phyloP scores from a whole-genome alignment of 1,140 invertebrate genomes.

The Aphis gossypii region DNA sequence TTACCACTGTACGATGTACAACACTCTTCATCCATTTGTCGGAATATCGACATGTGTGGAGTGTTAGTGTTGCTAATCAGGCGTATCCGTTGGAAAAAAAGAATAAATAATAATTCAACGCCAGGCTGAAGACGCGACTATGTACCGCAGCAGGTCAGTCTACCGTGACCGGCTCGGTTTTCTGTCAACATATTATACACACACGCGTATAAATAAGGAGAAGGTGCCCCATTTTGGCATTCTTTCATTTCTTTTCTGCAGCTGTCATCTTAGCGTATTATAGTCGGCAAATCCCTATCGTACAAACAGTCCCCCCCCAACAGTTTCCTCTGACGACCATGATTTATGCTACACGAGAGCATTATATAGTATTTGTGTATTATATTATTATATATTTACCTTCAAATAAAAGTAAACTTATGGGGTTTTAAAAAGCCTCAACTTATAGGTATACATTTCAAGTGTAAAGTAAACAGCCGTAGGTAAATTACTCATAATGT shows the following conservation, averaged over 20 bases:
- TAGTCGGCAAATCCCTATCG: neutral
- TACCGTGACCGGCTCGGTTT: slow-evolving; percentile 35
- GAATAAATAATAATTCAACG: slow-evolving; percentile 36
- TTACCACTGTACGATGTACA: neutral
- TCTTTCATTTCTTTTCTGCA: neutral
- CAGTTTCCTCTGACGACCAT: neutral
- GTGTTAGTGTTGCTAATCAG: slow-evolving; percentile 35
- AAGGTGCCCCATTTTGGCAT: slow-evolving; percentile 13
- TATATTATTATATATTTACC: neutral
- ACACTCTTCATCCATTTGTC: neutral
- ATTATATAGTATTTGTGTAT: neutral
- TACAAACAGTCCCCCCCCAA: neutral
- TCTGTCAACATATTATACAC: slow-evolving; percentile 39
- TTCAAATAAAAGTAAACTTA: neutral
- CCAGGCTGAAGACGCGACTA: slow-evolving; percentile 18
- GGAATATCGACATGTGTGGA: neutral
- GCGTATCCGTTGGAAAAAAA: slow-evolving; percentile 5
- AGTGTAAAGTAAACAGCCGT: neutral
- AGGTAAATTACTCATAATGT: neutral
- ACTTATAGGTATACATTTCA: neutral
- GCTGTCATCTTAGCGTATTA: slow-evolving; percentile 8
- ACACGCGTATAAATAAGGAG: neutral
- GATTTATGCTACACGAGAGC: neutral
- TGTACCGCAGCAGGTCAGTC: slow-evolving; percentile 14
- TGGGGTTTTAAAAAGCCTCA: neutral